Base-by-base conservation (phyloP, 2,888 invertebrate species). In the Diplolepis rosae region DNA sequence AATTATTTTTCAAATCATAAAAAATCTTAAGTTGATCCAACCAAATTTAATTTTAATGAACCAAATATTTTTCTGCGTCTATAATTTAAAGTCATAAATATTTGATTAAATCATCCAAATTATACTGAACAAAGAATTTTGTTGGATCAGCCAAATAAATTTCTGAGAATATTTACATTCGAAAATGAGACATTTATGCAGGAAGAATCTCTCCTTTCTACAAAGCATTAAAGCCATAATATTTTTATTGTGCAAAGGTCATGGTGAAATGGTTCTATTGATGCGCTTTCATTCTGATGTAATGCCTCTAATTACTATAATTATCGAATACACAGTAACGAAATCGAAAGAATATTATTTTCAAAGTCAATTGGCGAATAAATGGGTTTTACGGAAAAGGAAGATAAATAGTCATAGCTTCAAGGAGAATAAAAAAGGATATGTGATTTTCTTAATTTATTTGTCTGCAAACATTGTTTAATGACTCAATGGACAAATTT, bases 281-380 rank as follows among this genome's bases (percentile, higher is more conserved):
- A 18, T 35, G 6, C 22, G 32, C 22, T 24, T 56, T 56, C 56
- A 56, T 54, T 28, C 15, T 54, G 32, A 5, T 32, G 32, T 56
- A 56, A 35, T 56, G 13, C 18, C 18, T 24, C 32, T 56, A 56
- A 56, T 56, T 13, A 35, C 35, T 35, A 4, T 56, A 35, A 35
- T 56, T 56, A 35, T 56, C 13, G 22, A 56, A 22, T n/a, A n/a
- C 18, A 56, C 22, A 22, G 56, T 22, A 56, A 56, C 13, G 35
- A 18, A 35, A 56, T 32, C 56, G 35, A 56, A 35, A 35, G 35
- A 56, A 32, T 35, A 22, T 9, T 56, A 35, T 56, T 35, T 56
- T 24, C 22, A 6, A 35, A 32, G 32, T 13, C 13, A 56, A 56
- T 13, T 56, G 32, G 32, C 22, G 35, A 56, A 56, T 35, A 32